These are phyloP conservation scores for Chelonoidis abingdonii DNA, from an alignment of 2,113 vertebrate species.

Conservation along the genomic window DNA sequence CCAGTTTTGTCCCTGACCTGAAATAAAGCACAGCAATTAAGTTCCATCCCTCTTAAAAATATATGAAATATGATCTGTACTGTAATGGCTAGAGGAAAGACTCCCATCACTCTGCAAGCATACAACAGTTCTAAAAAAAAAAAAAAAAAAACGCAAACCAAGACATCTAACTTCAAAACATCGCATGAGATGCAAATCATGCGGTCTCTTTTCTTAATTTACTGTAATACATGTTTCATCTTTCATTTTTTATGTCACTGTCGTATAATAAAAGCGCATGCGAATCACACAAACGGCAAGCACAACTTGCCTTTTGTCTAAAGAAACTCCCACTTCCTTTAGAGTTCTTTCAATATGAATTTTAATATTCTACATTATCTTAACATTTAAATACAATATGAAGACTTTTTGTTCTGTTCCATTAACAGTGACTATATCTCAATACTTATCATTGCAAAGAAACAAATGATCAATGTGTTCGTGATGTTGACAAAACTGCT, in stretches of 20 bases:
- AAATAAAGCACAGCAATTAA: not conserved
- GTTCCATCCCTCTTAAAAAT: not conserved
- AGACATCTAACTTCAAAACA: fast-evolving
- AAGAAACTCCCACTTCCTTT: not conserved
- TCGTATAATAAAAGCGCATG: not conserved
- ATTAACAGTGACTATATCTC: not conserved
- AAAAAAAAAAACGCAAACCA: too few species aligned
- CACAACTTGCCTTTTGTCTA: not conserved
- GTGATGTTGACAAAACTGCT: too few species aligned
- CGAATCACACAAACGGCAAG: not conserved
- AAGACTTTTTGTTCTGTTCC: fast-evolving
- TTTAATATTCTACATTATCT: not conserved
- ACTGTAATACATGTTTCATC: not conserved
- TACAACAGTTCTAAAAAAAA: not conserved
- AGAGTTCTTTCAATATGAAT: not conserved
- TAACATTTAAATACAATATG: not conserved
- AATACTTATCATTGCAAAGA: too few species aligned
- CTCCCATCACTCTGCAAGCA: not conserved
- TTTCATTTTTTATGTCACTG: too few species aligned
- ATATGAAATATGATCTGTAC: not conserved
- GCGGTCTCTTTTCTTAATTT: not conserved
- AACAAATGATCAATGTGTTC: too few species aligned
- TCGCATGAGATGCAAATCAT: not conserved
- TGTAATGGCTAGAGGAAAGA: not conserved
- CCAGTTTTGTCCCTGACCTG: constrained; percentile 90